Percentiles rank a stretch among this genome's conserved stretches.
Evolutionary conservation across 2,797 vertebrate genomes (phyloP).

Genomic region (Hyperoplus immaculatus): DNA sequence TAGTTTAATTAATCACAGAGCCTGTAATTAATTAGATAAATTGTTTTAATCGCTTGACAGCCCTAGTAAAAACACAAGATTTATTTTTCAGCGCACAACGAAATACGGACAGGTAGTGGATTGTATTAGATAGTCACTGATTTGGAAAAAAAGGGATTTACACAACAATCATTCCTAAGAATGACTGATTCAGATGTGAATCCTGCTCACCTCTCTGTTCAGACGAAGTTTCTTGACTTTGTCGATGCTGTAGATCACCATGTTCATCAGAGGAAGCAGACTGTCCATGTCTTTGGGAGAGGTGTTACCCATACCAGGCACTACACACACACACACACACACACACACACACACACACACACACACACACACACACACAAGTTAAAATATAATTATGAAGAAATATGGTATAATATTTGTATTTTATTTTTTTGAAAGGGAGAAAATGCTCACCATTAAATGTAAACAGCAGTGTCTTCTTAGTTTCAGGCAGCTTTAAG

Average conservation of each 20-base stretch:
- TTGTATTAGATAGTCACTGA: no score
- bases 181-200: no score
- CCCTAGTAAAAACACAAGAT: no score
- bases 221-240: constrained; percentile 98
- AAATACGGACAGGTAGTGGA: no score
- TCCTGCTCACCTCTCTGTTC: constrained; percentile 93
- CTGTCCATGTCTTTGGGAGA: constrained; percentile 99
- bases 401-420: accelerated
- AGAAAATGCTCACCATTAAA: constrained; percentile 92
- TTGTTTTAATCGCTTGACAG: no score
- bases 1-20: no score
- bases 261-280: constrained; percentile 97
- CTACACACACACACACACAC: constrained; percentile 72
- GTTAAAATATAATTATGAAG: not conserved
- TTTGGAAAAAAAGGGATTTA: no score
- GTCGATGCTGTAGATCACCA: constrained; percentile 99
- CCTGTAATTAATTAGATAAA: no score
- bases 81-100: no score
- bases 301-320: constrained; percentile 98
- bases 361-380: constrained; percentile 8
- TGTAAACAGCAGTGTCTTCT: constrained; percentile 99
- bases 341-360: constrained; percentile 20
- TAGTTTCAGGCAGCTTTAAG: constrained; percentile 98
- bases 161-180: no score
- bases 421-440: not conserved